Percentiles rank a stretch among this genome's conserved stretches.
Evolutionary conservation across 2,888 invertebrate species (phyloP).

Genomic region (Panopea generosa): DNA sequence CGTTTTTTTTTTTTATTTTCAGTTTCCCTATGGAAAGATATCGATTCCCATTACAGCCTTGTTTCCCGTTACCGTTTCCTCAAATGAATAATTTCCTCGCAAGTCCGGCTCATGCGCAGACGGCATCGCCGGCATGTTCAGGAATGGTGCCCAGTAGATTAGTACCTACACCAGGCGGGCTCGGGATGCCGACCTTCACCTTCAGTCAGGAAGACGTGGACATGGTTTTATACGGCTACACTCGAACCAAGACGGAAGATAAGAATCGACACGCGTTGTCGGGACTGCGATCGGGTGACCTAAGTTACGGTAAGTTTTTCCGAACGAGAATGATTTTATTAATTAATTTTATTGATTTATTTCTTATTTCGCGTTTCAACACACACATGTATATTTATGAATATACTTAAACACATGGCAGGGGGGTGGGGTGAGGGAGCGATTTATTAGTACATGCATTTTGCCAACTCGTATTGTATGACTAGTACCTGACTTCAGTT

Average conservation of each 20-base stretch:
- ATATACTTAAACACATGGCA: too few relatives aligned
- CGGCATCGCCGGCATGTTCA: conserved; percentile 12
- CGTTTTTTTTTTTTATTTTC: too few relatives aligned
- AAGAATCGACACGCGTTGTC: conserved; percentile 81
- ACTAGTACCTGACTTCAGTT: too few relatives aligned
- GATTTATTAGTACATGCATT: too few relatives aligned
- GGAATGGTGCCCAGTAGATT: conserved; percentile 1
- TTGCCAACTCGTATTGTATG: too few relatives aligned
- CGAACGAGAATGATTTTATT: not conserved
- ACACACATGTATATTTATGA: too few relatives aligned
- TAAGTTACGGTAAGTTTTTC: conserved; percentile 81
- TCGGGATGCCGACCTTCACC: conserved; percentile 60
- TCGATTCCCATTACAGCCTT: conserved; percentile 20
- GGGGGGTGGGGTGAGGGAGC: too few relatives aligned
- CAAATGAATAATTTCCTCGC: conserved; percentile 21
- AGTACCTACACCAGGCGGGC: not conserved
- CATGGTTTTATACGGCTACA: conserved; percentile 82
- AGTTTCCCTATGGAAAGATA: conserved; percentile 23
- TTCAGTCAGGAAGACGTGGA: conserved; percentile 81
- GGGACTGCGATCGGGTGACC: conserved; percentile 78
- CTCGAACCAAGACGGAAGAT: conserved; percentile 70
- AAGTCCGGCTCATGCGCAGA: conserved; percentile 9
- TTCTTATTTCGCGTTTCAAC: not conserved
- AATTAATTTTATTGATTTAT: too few relatives aligned
- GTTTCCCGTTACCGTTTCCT: conserved; percentile 22